Evolutionary conservation across 2,888 invertebrate species (phyloP).

Genomic region (Drosophila eohydei): DNA sequence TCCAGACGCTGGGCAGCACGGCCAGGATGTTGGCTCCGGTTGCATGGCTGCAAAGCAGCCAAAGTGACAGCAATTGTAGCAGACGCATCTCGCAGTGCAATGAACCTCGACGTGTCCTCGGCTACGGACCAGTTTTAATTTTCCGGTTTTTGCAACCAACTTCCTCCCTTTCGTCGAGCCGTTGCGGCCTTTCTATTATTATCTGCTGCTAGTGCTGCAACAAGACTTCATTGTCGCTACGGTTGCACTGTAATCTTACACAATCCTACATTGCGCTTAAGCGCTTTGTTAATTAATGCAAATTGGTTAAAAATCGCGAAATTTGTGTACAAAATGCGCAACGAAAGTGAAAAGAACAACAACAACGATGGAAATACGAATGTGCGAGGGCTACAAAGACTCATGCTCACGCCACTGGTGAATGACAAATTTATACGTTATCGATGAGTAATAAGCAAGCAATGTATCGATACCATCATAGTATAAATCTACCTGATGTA

Average conservation of each 20-base stretch:
- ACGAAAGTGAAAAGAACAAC: constrained; percentile 74
- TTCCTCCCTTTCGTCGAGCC: constrained; percentile 14
- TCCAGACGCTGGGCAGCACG: constrained; percentile 84
- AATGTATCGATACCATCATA: constrained; percentile 8
- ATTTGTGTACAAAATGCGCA: constrained; percentile 54
- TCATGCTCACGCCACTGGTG: constrained; percentile 17
- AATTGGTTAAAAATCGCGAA: constrained; percentile 45
- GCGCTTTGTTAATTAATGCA: constrained; percentile 47
- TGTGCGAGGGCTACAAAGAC: constrained; percentile 31
- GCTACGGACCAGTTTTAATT: constrained; percentile 38
- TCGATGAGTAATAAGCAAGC: constrained; percentile 21
- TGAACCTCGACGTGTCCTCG: constrained; percentile 39
- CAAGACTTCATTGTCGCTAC: constrained; percentile 60
- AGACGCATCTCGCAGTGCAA: constrained; percentile 57
- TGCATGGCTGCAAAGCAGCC: constrained; percentile 53
- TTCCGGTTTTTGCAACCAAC: constrained; percentile 69
- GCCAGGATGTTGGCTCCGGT: constrained; percentile 82
- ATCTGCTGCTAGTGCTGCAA: constrained; percentile 52
- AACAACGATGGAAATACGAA: constrained; percentile 51
- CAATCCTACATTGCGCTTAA: constrained; percentile 39
- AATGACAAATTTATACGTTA: constrained; percentile 32
- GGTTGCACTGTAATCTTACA: constrained; percentile 24
- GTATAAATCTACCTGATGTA: not conserved
- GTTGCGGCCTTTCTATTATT: constrained; percentile 57
- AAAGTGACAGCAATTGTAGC: constrained; percentile 56